Percentiles rank a stretch among this genome's conserved stretches.
These are phyloP conservation scores for Pseudobourletiella spinata DNA, from an alignment of 1,140 invertebrate species.

Conservation along the genomic window DNA sequence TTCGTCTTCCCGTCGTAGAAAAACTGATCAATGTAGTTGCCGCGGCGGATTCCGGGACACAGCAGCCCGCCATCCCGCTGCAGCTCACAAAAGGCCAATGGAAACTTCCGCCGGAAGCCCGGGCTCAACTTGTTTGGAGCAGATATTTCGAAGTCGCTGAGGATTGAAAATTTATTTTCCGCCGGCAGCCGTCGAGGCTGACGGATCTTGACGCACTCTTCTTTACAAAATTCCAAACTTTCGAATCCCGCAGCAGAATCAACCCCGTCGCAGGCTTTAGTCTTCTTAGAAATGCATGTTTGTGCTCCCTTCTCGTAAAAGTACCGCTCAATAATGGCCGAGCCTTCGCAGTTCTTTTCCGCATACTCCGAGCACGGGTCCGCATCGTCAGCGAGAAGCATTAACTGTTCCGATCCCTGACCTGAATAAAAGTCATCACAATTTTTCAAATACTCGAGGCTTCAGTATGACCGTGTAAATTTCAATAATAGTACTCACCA, in stretches of 20 bases:
- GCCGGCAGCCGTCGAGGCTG: neutral
- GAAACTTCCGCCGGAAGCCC: neutral
- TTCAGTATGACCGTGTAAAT: too few relatives aligned
- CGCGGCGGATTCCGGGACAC: constrained; percentile 18
- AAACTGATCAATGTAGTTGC: constrained; percentile 19
- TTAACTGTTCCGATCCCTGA: too few relatives aligned
- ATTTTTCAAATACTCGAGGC: too few relatives aligned
- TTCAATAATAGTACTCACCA: too few relatives aligned
- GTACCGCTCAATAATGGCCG: neutral
- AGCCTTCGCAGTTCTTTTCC: neutral
- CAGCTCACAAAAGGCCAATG: constrained; percentile 6
- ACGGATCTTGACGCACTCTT: neutral
- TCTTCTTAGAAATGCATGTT: neutral
- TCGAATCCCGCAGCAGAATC: neutral
- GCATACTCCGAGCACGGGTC: neutral
- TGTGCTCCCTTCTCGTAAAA: neutral
- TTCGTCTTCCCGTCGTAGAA: constrained; percentile 17
- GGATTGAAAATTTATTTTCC: neutral
- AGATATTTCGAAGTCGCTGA: neutral
- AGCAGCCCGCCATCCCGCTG: constrained; percentile 13
- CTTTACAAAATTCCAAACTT: neutral
- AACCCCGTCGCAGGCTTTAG: neutral
- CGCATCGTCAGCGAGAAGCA: neutral
- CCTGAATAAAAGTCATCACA: too few relatives aligned
- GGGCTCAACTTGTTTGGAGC: neutral